Evolutionary conservation across 2,113 vertebrate genomes (phyloP).

Genomic region (cattle (Bos taurus)): DNA sequence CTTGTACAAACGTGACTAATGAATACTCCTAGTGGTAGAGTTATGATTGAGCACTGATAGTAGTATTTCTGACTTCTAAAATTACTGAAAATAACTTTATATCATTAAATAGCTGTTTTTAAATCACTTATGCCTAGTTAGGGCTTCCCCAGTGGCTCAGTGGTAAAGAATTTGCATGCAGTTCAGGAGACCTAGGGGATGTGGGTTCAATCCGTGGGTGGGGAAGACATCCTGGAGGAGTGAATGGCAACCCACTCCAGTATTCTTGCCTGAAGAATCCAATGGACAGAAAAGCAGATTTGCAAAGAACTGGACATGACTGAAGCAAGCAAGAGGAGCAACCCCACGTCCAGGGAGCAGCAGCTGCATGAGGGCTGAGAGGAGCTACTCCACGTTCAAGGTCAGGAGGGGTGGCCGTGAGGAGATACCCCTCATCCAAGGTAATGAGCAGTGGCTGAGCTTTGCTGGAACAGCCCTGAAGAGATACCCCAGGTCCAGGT

Average conservation of each 20-base stretch:
- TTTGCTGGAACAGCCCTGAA: no score
- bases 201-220: background rate
- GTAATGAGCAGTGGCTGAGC: no score
- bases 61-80: background rate
- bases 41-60: background rate
- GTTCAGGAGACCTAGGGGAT: background rate
- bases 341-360: rapidly evolving
- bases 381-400: no score
- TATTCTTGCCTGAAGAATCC: background rate
- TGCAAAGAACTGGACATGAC: background rate
- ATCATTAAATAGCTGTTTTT: background rate
- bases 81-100: background rate
- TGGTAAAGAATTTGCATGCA: background rate
- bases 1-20: background rate
- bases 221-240: background rate
- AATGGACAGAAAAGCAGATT: background rate
- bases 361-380: rapidly evolving
- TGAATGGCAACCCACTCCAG: background rate
- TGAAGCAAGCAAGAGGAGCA: background rate
- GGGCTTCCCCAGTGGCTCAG: rapidly evolving
- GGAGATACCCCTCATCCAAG: no score
- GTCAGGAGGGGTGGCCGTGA: no score
- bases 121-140: background rate
- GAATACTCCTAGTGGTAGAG: background rate
- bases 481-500: no score